Evolutionary conservation across 1,140 invertebrate species (phyloP).

Genomic region (Dendrolimus kikuchii): DNA sequence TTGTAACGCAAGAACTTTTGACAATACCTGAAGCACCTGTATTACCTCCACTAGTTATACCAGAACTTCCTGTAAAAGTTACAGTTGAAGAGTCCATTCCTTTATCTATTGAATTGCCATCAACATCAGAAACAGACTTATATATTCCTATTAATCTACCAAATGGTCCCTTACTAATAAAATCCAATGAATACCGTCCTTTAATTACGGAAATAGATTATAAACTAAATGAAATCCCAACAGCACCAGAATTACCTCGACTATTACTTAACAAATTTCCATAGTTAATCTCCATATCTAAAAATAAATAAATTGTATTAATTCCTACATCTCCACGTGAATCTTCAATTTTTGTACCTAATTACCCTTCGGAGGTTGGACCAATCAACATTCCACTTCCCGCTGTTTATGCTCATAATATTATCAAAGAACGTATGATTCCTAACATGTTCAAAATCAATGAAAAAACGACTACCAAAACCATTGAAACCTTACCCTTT

Average conservation of each 20-base stretch:
- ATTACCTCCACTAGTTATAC: conserved; percentile 10
- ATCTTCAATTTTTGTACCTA: not conserved
- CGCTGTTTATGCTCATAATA: conserved; percentile 17
- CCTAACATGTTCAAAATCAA: conserved; percentile 15
- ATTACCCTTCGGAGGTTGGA: not conserved
- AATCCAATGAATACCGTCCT: not conserved
- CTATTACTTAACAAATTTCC: conserved; percentile 7
- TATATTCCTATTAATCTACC: not conserved
- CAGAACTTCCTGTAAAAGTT: not conserved
- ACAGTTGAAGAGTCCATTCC: not conserved
- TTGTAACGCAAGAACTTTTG: not conserved
- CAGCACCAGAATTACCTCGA: not conserved
- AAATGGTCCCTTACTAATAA: not conserved
- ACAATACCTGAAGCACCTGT: conserved; percentile 17
- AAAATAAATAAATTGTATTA: conserved; percentile 4
- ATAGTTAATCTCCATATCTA: not conserved
- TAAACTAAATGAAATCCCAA: conserved; percentile 3
- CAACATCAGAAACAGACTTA: not conserved
- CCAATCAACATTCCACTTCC: conserved; percentile 5
- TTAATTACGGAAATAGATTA: not conserved
- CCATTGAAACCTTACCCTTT: conserved; percentile 2
- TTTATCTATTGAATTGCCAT: not conserved
- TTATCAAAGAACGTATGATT: conserved; percentile 23
- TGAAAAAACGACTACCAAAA: conserved; percentile 6
- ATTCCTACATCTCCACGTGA: conserved; percentile 5